Evolutionary conservation across 2,888 invertebrate species (phyloP), one percentile per base, ranked within the genome.

Genomic region (Tryphoninae sp.): DNA sequence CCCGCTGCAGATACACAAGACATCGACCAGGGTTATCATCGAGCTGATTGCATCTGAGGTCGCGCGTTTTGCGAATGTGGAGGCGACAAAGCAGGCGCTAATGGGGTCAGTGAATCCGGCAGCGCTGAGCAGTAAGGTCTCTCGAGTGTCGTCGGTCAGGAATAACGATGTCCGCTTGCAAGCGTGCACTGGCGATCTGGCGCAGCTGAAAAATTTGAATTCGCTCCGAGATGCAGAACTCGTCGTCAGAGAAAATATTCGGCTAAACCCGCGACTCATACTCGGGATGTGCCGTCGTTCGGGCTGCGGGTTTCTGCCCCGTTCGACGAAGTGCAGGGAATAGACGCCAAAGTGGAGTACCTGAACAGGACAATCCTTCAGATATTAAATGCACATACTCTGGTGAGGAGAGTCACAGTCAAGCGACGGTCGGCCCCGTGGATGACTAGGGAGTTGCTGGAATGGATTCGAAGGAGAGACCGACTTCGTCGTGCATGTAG

Each of bases 241-340:
- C 49, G 13, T 3, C n/a, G 13, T 11, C 49, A n/a, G 11, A 3
- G 3, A 11, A 49, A 2, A n/a, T 49, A n/a, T n/a, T n/a, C 11
- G n/a, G 49, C 49, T 65, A 2, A 65, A 65, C 51, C 65, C 65
- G 8, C 65, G 65, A 0, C 22, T 65, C 2, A 11, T 65, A 3
- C 23, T 65, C 65, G 49, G 11, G 19, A 51, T 6, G 51, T 65
- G 11, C 65, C 65, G 3, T 16, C 51, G 11, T 45, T n/a, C n/a
- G 2, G 49, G 13, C 49, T n/a, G 0, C n/a, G 13, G 13, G 7
- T n/a, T 49, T n/a, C n/a, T n/a, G n/a, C 2, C 2, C 49, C 49
- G 13, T n/a, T 49, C 4, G 2, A 49, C 49, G 13, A n/a, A 49
- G 13, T 4, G n/a, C 49, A 49, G n/a, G 2, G 2, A 11, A n/a